Conservation (phyloP, 2,888 invertebrate species). For the Andrena bucephala region DNA sequence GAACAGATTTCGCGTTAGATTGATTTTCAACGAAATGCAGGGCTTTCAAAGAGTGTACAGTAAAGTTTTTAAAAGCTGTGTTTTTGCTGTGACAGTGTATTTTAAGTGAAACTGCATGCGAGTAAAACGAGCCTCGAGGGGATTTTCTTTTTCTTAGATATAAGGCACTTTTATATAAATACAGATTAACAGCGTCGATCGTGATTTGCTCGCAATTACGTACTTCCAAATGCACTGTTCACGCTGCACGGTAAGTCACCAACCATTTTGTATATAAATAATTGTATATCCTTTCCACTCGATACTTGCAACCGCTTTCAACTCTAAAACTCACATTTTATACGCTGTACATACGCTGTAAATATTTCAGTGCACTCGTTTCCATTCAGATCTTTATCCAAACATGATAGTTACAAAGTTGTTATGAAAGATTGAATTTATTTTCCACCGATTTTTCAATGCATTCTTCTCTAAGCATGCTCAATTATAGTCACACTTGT, state of each 20-base stretch:
- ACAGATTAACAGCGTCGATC: neutral
- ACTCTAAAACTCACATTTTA: neutral
- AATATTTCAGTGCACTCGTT: slow-evolving; percentile 18
- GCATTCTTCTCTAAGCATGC: slow-evolving; percentile 39
- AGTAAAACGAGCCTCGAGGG: slow-evolving; percentile 39
- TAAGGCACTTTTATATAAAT: slow-evolving; percentile 10
- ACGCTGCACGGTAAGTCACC: slow-evolving; percentile 55
- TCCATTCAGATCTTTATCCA: neutral
- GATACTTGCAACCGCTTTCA: slow-evolving; percentile 15
- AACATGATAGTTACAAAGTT: neutral
- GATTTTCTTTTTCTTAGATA: slow-evolving; percentile 13
- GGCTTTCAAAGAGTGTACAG: slow-evolving; percentile 20
- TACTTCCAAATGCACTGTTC: slow-evolving; percentile 3
- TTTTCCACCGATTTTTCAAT: slow-evolving; percentile 26
- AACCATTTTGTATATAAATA: slow-evolving; percentile 40
- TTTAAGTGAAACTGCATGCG: slow-evolving; percentile 54
- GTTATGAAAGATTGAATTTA: slow-evolving; percentile 12
- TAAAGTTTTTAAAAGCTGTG: slow-evolving; percentile 19
- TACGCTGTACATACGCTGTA: slow-evolving; percentile 33
- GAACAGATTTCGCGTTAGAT: neutral
- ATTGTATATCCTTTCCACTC: slow-evolving; percentile 14
- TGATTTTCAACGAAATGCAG: neutral
- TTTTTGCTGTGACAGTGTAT: slow-evolving; percentile 31
- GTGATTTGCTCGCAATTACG: neutral
- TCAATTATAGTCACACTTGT: slow-evolving; percentile 19